Base-by-base conservation (phyloP, 2,113 vertebrate genomes). In the Xyrauchen texanus region DNA sequence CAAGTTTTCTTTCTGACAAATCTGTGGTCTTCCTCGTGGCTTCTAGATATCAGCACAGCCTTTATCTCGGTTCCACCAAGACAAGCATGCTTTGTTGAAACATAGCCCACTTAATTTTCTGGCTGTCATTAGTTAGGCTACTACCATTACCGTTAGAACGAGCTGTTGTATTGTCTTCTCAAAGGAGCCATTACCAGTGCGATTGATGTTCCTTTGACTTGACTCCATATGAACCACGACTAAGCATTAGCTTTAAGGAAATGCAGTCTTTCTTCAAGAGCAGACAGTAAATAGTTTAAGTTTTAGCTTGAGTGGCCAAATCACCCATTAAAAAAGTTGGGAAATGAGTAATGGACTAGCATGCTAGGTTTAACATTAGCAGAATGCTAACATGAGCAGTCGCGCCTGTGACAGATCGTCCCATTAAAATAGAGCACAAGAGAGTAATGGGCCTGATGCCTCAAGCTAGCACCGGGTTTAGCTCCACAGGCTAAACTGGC, bases 401-500 rank as follows among this genome's bases (percentile, higher is more conserved):
- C 46, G 11, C 16, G 34, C 42, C 21, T 49, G 49, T 81, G 72
- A 81, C 64, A 11, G 71, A 75, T 81, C 6, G 60, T 44, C 55
- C 72, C 72, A 76, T 75, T 81, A 81, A 53, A 67, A 55, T 34
- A 34, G 11, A 16, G 64, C 5, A 5, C 13, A 42, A 51, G 76
- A 71, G 77, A 80, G 73, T 80, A 62, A 75, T 83, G 69, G 57
- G 58, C 57, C 66, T 12, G 11, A 13, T 45, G 52, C 53, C 63
- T 81, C 52, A 45, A 9, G 62, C 55, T 15, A 76, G 72, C 64
- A 45, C 65, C 60, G 45, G 69, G 70, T 61, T 68, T 68, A 67
- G 61, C 77, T 77, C 72, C 42, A 66, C 47, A 64, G 73, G 34
- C 81, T 67, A 80, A 77, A 66, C 57, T 64, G 73, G 34, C 81